These are phyloP conservation scores for Hydractinia echinata DNA, from an alignment of 30 jellyfish, hydroid and myxozoan genomes.

Conservation along the genomic window DNA sequence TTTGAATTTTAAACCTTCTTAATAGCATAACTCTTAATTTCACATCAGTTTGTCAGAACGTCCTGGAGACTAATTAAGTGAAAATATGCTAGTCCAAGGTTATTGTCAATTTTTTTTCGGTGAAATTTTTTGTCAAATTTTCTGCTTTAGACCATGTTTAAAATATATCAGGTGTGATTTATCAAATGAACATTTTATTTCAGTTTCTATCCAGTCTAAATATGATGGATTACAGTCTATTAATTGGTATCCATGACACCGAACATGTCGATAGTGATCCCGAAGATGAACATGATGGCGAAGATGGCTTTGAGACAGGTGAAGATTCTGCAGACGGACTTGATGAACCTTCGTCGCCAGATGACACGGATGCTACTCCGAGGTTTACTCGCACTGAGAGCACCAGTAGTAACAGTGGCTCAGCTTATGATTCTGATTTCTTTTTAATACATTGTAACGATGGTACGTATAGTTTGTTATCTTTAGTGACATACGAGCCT, in stretches of 20 bases:
- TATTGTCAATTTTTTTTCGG: too few relatives aligned
- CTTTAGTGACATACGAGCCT: too few relatives aligned
- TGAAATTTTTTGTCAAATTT: too few relatives aligned
- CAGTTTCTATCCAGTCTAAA: constrained; percentile 84
- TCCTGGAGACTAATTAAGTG: too few relatives aligned
- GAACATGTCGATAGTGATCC: constrained; percentile 82
- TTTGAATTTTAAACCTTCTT: too few relatives aligned
- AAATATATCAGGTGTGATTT: too few relatives aligned
- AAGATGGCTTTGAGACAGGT: constrained; percentile 68
- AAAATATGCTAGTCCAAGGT: too few relatives aligned
- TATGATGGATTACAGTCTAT: constrained; percentile 92
- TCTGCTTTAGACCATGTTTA: too few relatives aligned
- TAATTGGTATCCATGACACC: constrained; percentile 95
- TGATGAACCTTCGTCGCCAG: constrained; percentile 66
- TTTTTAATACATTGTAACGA: constrained; percentile 58
- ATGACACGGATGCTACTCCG: constrained; percentile 39
- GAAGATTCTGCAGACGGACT: constrained; percentile 93
- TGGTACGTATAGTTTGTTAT: constrained; percentile 31
- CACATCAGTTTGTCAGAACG: too few relatives aligned
- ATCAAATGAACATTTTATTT: background rate
- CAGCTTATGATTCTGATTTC: constrained; percentile 63
- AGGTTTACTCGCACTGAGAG: constrained; percentile 62
- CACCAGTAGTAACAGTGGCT: constrained; percentile 68
- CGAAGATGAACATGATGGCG: constrained; percentile 72
- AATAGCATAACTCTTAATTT: too few relatives aligned